A percentile compares a stretch with the other conserved stretches of the same genome.
phyloP scores from a whole-genome alignment of 2,888 invertebrate genomes.

The Helobdella robusta region DNA sequence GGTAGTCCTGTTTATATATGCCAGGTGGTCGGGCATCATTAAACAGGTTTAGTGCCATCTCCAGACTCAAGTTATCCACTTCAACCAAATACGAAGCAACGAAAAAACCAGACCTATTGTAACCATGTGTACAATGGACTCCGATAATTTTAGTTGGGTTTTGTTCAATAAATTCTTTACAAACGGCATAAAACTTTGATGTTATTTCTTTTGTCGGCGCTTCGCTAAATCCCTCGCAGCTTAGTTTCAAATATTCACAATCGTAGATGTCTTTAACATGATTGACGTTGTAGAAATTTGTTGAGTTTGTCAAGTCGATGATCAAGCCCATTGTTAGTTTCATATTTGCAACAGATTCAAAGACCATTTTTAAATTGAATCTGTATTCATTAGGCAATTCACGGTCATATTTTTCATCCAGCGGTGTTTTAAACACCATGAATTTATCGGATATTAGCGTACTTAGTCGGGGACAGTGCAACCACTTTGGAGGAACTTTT shows the following conservation, averaged over 20 bases:
- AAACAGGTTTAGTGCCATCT: constrained; percentile 56
- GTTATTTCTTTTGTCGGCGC: neutral
- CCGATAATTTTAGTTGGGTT: constrained; percentile 46
- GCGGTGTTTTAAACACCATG: constrained; percentile 85
- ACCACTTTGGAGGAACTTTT: constrained; percentile 30
- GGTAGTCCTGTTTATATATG: constrained; percentile 92
- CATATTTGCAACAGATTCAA: constrained; percentile 37
- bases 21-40: constrained; percentile 69
- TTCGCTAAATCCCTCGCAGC: constrained; percentile 63
- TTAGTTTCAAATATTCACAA: constrained; percentile 76
- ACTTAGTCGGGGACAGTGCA: neutral
- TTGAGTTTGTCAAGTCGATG: constrained; percentile 92
- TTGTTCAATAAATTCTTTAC: neutral
- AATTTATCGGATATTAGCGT: constrained; percentile 56
- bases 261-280: constrained; percentile 61
- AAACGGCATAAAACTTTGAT: neutral
- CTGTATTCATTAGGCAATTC: constrained; percentile 72
- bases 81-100: constrained; percentile 79
- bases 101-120: constrained; percentile 92
- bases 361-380: constrained; percentile 66
- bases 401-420: constrained; percentile 69
- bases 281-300: constrained; percentile 76
- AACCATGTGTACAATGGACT: constrained; percentile 94
- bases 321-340: constrained; percentile 81
- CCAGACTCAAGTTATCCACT: constrained; percentile 56